Percentiles rank a stretch among this genome's conserved stretches.
phyloP scores from a whole-genome alignment of 1,140 invertebrate species.

The Eumaeus atala region DNA sequence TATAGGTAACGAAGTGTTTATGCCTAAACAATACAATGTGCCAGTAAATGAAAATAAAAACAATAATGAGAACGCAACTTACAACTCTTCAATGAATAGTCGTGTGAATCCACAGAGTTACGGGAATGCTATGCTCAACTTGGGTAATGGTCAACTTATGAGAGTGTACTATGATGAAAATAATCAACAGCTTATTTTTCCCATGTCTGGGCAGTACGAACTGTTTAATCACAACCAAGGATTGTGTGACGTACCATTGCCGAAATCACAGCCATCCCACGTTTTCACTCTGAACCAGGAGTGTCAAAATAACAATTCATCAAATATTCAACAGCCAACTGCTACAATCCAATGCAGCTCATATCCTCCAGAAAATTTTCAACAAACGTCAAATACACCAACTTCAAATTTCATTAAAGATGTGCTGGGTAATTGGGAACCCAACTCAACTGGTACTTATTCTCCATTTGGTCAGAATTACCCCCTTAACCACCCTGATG shows the following conservation, averaged over 20 bases:
- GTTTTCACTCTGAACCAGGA: constrained; percentile 54
- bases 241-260: constrained; percentile 42
- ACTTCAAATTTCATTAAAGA: constrained; percentile 79
- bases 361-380: constrained; percentile 42
- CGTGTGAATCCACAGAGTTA: constrained; percentile 50
- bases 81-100: constrained; percentile 41
- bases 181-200: constrained; percentile 63
- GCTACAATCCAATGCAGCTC: constrained; percentile 33
- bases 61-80: constrained; percentile 47
- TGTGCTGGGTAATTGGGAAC: constrained; percentile 86
- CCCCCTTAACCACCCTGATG: constrained; percentile 61
- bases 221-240: constrained; percentile 59
- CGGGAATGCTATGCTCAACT: constrained; percentile 60
- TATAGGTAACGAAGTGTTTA: constrained; percentile 54
- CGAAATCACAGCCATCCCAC: constrained; percentile 36
- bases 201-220: constrained; percentile 64
- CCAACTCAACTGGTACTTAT: constrained; percentile 87
- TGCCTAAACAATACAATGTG: constrained; percentile 52
- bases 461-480: constrained; percentile 81
- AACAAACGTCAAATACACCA: constrained; percentile 33
- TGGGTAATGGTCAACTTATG: constrained; percentile 62
- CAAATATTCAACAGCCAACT: constrained; percentile 36
- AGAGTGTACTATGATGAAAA: constrained; percentile 65
- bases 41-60: constrained; percentile 39
- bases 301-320: constrained; percentile 43